Conservation (phyloP, 2,113 vertebrate genomes). For the Ochotona curzoniae region DNA sequence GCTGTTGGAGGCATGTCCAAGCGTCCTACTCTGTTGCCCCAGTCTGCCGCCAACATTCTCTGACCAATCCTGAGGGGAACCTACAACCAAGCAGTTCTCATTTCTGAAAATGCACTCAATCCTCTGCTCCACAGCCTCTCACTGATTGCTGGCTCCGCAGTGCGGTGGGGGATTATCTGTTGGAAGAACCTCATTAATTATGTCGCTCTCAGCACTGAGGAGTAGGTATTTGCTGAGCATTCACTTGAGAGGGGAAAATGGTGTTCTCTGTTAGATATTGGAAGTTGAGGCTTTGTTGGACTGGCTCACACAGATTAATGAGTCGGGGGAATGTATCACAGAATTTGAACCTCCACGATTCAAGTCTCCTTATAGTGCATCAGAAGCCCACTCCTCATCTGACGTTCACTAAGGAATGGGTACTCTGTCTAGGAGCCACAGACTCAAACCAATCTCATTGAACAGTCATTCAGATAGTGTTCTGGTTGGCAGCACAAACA, state of each 20-base stretch:
- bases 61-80: neutral
- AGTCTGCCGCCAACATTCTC: neutral
- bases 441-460: neutral
- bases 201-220: neutral
- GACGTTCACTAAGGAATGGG: neutral
- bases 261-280: neutral
- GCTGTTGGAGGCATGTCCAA: neutral
- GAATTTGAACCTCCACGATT: neutral
- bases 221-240: neutral
- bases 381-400: neutral
- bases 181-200: neutral
- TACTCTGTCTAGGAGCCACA: neutral
- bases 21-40: fast-evolving
- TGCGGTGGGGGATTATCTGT: neutral
- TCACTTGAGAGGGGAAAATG: neutral
- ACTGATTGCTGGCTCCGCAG: neutral
- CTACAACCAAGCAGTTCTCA: neutral
- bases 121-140: neutral
- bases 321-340: neutral
- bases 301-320: neutral
- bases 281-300: neutral
- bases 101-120: neutral
- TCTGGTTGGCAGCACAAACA: neutral
- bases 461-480: neutral
- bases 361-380: neutral